A percentile compares a stretch with the other conserved stretches of the same genome.
phyloP scores from a whole-genome alignment of 2,113 vertebrate species.

The Rostratula benghalensis region DNA sequence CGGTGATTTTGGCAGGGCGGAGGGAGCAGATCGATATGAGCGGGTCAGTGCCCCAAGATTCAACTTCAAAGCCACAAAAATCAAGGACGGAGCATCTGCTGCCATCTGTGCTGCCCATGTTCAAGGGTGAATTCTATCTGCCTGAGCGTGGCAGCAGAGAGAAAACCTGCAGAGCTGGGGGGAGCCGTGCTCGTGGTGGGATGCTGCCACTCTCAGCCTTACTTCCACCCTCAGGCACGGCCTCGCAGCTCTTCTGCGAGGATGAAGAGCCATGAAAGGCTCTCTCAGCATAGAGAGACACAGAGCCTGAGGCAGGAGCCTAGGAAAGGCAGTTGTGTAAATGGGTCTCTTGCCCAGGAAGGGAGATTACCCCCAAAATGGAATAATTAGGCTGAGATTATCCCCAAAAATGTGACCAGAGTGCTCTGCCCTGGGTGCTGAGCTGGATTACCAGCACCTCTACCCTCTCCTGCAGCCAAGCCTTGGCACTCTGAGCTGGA shows the following conservation, averaged over 20 bases:
- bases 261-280: neutral
- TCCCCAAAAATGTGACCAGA: neutral
- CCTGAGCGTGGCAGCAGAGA: neutral
- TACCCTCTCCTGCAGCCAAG: neutral
- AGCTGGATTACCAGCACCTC: neutral
- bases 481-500: neutral
- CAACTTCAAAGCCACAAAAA: neutral
- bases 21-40: neutral
- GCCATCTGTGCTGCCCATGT: neutral
- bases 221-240: no score
- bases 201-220: neutral
- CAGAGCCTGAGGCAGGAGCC: accelerated
- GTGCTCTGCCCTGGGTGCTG: neutral
- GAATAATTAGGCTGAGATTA: neutral
- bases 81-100: neutral
- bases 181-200: neutral
- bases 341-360: neutral
- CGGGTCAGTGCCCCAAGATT: neutral
- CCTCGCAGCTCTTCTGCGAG: neutral
- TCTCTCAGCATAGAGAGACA: neutral
- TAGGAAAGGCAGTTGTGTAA: neutral
- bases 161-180: neutral
- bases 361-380: neutral
- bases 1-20: neutral
- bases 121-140: neutral